A percentile compares a stretch with the other conserved stretches of the same genome.
These are phyloP conservation scores for Nesogale talazaci DNA, from an alignment of 2,113 vertebrate species.

Conservation along the genomic window DNA sequence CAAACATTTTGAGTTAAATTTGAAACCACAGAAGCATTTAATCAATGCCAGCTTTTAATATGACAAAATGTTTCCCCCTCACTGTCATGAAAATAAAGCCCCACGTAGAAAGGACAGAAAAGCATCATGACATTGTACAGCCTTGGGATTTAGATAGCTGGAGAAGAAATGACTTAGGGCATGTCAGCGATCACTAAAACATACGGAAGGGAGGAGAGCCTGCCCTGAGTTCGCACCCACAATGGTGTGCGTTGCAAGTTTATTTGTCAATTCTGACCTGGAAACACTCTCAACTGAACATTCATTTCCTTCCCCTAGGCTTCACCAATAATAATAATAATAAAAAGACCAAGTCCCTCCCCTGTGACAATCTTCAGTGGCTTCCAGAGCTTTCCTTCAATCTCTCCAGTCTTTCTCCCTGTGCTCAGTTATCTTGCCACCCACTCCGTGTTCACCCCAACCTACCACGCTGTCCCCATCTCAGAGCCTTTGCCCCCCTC, in stretches of 20 bases:
- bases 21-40: background rate
- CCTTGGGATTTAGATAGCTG: background rate
- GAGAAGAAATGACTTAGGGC: background rate
- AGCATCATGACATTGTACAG: background rate
- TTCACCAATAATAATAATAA: background rate
- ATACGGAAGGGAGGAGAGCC: background rate
- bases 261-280: background rate
- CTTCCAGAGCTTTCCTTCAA: background rate
- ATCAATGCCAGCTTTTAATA: slow-evolving; percentile 26
- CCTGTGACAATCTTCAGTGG: background rate
- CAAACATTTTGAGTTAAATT: slow-evolving; percentile 31
- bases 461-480: background rate
- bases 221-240: background rate
- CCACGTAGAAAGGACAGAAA: slow-evolving; percentile 38
- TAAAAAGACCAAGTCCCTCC: background rate
- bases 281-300: background rate
- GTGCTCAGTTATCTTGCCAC: background rate
- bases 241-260: background rate
- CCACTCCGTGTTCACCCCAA: background rate
- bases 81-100: slow-evolving; percentile 29
- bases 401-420: background rate
- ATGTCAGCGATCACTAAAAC: background rate
- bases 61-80: slow-evolving; percentile 16
- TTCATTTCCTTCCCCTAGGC: background rate
- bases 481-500: background rate